Evolutionary conservation across 1,140 invertebrate species (phyloP).

Genomic region (Drosophila nasuta): DNA sequence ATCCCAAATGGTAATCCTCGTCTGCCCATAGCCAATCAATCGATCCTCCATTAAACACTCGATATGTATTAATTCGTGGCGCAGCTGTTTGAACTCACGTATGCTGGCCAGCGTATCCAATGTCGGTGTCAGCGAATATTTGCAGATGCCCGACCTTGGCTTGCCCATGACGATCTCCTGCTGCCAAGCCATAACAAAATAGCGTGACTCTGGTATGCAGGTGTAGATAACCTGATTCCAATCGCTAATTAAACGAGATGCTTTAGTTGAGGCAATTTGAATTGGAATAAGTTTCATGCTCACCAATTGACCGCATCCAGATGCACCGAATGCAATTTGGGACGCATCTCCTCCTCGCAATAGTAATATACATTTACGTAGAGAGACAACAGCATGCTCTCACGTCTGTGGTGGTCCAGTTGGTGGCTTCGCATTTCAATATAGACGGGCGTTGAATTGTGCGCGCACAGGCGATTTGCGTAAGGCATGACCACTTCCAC

Average conservation of each 20-base stretch:
- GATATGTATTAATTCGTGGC: conserved; percentile 68
- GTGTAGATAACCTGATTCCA: conserved; percentile 67
- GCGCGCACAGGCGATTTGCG: conserved; percentile 70
- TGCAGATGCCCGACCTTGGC: conserved; percentile 74
- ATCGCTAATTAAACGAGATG: conserved; percentile 44
- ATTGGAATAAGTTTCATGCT: background rate
- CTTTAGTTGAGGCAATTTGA: background rate
- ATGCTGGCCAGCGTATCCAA: conserved; percentile 80
- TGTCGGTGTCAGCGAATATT: conserved; percentile 79
- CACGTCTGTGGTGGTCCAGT: conserved; percentile 67
- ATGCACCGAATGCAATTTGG: conserved; percentile 75
- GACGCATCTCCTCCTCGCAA: conserved; percentile 72
- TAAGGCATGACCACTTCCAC: conserved; percentile 60
- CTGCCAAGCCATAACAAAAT: conserved; percentile 81
- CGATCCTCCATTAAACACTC: conserved; percentile 78
- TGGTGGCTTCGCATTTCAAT: conserved; percentile 71
- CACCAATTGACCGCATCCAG: conserved; percentile 77
- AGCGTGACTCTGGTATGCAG: conserved; percentile 70
- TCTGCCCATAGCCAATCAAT: conserved; percentile 71
- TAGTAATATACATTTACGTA: conserved; percentile 82
- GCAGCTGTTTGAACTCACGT: conserved; percentile 76
- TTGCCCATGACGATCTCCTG: conserved; percentile 71
- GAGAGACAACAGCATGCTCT: conserved; percentile 65
- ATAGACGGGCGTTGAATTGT: conserved; percentile 80
- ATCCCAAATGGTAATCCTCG: conserved; percentile 78